Conservation (phyloP, 2,888 invertebrate genomes). For the Hoplodrina blanda region DNA sequence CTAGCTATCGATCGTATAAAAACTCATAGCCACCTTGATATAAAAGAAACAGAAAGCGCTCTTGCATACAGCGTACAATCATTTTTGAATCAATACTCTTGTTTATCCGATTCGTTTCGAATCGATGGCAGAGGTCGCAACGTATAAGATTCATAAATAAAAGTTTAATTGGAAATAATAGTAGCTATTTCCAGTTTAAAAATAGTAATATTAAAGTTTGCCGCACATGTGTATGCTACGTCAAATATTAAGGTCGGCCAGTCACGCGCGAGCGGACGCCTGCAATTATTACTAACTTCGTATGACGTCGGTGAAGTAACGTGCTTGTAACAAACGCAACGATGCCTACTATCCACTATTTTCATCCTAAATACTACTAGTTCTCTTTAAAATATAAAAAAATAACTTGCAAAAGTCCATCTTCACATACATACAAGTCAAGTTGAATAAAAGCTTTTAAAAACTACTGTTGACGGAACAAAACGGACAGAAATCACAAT, state of each 20-base stretch:
- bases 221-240: conserved; percentile 66
- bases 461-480: background rate
- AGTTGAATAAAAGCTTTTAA: no score
- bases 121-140: background rate
- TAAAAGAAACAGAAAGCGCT: conserved; percentile 43
- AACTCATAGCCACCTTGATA: conserved; percentile 16
- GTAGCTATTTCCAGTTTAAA: conserved; percentile 46
- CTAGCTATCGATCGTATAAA: conserved; percentile 29
- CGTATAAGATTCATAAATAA: conserved; percentile 8
- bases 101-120: conserved; percentile 3
- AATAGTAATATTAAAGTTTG: conserved; percentile 59
- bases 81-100: conserved; percentile 9
- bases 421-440: no score
- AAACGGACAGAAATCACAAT: background rate
- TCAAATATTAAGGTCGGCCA: conserved; percentile 76
- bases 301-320: conserved; percentile 70
- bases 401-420: no score
- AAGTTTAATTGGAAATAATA: conserved; percentile 20
- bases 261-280: conserved; percentile 75
- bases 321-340: conserved; percentile 43
- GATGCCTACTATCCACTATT: conserved; percentile 4
- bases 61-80: background rate
- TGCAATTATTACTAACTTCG: conserved; percentile 71
- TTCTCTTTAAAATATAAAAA: background rate
- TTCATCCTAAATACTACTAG: conserved; percentile 25